phyloP scores from a whole-genome alignment of 2,113 vertebrate species.

The Numida meleagris region DNA sequence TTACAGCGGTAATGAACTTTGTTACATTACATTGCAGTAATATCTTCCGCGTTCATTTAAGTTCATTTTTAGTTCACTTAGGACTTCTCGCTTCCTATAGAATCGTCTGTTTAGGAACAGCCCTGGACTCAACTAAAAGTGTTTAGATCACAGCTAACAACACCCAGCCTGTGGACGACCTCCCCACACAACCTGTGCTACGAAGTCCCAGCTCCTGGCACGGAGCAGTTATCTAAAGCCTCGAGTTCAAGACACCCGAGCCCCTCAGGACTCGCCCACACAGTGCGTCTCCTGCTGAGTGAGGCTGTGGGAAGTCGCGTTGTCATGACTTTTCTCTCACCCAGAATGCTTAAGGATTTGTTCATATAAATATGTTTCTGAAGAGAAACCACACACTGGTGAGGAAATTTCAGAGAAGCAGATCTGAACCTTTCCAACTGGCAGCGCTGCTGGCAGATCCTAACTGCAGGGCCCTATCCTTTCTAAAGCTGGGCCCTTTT shows the following conservation, averaged over 20 bases:
- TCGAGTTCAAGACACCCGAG: background rate
- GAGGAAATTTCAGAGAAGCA: background rate
- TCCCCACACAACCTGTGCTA: background rate
- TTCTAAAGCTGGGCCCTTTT: background rate
- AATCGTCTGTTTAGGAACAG: background rate
- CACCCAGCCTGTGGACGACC: background rate
- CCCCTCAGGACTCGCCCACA: background rate
- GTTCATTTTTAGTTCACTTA: background rate
- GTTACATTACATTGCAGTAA: background rate
- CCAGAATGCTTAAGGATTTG: background rate
- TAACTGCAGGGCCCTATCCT: background rate
- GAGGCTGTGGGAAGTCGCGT: background rate
- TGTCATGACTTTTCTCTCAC: background rate
- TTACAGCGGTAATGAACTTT: background rate
- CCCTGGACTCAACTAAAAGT: background rate
- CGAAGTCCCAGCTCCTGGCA: background rate
- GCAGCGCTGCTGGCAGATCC: background rate
- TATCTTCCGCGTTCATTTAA: background rate
- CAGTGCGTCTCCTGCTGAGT: background rate
- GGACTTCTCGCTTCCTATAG: background rate
- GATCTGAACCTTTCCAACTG: no score
- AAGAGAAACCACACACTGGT: fast-evolving
- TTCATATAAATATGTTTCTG: background rate
- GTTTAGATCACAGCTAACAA: background rate
- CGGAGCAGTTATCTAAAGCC: background rate